These are phyloP conservation scores for Zeus faber DNA, from an alignment of 2,113 vertebrate species.

Conservation along the genomic window DNA sequence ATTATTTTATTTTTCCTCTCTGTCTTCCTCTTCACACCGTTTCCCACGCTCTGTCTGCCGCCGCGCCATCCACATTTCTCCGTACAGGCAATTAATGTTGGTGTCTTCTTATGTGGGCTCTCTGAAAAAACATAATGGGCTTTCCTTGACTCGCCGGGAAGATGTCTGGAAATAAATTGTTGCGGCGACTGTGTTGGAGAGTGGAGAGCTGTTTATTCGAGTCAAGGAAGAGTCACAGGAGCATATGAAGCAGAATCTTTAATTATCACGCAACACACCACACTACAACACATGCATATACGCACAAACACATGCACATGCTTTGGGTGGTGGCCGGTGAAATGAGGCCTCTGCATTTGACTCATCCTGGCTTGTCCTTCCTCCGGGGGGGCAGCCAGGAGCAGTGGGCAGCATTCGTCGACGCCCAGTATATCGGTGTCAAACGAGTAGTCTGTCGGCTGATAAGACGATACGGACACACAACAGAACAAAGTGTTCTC, in stretches of 20 bases:
- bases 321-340: no score
- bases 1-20: not conserved
- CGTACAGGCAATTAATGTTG: conserved; percentile 33
- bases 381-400: no score
- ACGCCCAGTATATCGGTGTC: no score
- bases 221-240: conserved; percentile 21
- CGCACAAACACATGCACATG: no score
- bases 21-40: not conserved
- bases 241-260: no score
- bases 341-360: no score
- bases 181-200: no score
- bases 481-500: conserved; percentile 48
- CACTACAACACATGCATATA: no score
- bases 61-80: no score
- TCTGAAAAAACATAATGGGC: conserved; percentile 33
- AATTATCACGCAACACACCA: no score
- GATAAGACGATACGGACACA: conserved; percentile 59
- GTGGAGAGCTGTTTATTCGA: conserved; percentile 58
- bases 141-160: conserved; percentile 41
- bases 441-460: conserved; percentile 58
- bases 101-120: conserved; percentile 17
- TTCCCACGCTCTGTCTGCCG: not conserved
- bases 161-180: conserved; percentile 21
- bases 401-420: no score
- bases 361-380: no score